A percentile compares a stretch with the other conserved stretches of the same genome.
These are phyloP conservation scores for Coccyzus lansbergi DNA, from an alignment of 2,797 vertebrate genomes.

Conservation along the genomic window DNA sequence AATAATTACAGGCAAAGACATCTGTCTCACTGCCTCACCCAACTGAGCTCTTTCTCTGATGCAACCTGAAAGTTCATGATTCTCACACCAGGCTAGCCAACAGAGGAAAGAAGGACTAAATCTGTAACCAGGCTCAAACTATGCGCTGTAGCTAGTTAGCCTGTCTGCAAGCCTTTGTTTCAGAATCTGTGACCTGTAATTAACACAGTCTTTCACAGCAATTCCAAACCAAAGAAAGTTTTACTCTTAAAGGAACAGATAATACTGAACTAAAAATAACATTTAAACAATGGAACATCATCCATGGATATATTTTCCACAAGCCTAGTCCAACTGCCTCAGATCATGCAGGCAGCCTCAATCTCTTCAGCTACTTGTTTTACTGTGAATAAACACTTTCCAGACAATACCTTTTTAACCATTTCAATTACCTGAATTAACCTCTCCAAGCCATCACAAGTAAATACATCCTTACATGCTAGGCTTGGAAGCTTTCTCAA, in stretches of 20 bases:
- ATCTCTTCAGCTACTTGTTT: background rate
- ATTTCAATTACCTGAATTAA: background rate
- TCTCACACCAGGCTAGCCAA: background rate
- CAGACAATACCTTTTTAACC: background rate
- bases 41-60: background rate
- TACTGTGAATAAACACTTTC: background rate
- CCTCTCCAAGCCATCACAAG: background rate
- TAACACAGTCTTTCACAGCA: background rate
- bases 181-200: background rate
- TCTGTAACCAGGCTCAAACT: background rate
- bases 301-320: background rate
- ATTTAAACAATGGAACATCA: background rate
- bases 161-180: background rate
- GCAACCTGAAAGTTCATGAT: background rate
- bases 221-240: background rate
- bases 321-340: background rate
- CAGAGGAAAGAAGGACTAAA: background rate
- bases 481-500: background rate
- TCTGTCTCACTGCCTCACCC: background rate
- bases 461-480: background rate
- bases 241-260: background rate
- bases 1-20: background rate
- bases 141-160: fast-evolving
- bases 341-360: background rate
- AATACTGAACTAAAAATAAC: background rate